phyloP scores from a whole-genome alignment of 2,113 vertebrate genomes.

The Pseudolaguvia tuberculata region DNA sequence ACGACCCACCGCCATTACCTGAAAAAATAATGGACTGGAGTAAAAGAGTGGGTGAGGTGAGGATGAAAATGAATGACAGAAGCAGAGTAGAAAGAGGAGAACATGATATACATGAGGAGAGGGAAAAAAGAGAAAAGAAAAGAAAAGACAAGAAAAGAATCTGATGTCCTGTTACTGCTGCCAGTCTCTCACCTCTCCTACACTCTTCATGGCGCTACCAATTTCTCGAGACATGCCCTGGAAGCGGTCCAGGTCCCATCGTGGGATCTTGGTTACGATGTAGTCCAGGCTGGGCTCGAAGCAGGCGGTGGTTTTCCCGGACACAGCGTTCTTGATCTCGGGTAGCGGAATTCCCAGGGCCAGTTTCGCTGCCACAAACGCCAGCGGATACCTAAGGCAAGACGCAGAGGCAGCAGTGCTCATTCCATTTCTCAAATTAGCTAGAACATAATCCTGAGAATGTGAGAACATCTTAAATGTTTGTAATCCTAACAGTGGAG shows the following conservation, averaged over 20 bases:
- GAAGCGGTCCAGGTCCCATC: conserved; percentile 93
- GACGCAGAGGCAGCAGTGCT: neutral
- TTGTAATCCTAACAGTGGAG: too few relatives aligned
- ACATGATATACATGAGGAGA: rapidly evolving
- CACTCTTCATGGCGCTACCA: conserved; percentile 94
- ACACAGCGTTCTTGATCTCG: conserved; percentile 87
- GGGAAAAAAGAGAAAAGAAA: neutral
- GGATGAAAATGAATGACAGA: too few relatives aligned
- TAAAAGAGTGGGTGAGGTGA: too few relatives aligned
- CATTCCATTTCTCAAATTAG: too few relatives aligned
- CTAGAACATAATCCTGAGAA: too few relatives aligned
- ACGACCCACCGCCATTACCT: conserved; percentile 95
- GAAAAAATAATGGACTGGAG: conserved; percentile 7
- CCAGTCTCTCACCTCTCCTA: conserved; percentile 80
- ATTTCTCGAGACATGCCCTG: conserved; percentile 80
- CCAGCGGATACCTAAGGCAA: conserved; percentile 80
- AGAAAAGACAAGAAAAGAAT: neutral
- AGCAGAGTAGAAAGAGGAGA: neutral
- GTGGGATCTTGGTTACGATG: conserved; percentile 90
- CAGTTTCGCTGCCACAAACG: conserved; percentile 92
- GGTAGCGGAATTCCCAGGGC: conserved; percentile 87
- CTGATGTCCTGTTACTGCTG: neutral
- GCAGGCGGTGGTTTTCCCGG: conserved; percentile 87
- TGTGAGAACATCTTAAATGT: too few relatives aligned
- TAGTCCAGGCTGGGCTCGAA: conserved; percentile 96